Evolutionary conservation across 2,797 vertebrate species (phyloP).

Genomic region (Smutsia gigantea): DNA sequence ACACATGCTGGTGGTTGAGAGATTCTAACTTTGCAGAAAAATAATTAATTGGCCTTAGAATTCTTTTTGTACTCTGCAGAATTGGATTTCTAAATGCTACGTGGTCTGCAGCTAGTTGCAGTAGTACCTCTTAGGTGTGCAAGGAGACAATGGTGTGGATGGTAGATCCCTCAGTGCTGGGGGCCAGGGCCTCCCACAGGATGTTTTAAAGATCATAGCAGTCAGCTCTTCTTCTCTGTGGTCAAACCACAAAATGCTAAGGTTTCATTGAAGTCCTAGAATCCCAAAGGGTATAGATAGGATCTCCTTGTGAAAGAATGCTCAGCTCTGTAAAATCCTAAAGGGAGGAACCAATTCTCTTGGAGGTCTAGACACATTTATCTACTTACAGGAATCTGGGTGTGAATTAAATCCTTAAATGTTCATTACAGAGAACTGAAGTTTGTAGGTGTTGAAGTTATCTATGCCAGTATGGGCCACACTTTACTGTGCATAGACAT

Average conservation of each 20-base stretch:
- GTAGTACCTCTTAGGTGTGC: neutral
- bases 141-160: neutral
- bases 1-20: neutral
- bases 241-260: slow-evolving; percentile 66
- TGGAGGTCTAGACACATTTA: neutral
- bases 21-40: neutral
- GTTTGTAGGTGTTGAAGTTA: neutral
- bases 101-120: neutral
- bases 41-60: neutral
- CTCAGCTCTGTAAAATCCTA: slow-evolving; percentile 54
- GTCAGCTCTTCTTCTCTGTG: slow-evolving; percentile 37
- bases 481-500: neutral
- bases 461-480: neutral
- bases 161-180: neutral
- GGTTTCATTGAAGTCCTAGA: slow-evolving; percentile 43
- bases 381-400: neutral
- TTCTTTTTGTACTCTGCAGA: neutral
- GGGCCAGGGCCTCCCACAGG: neutral
- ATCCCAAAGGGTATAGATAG: neutral
- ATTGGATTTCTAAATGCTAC: slow-evolving; percentile 5
- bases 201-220: slow-evolving; percentile 19
- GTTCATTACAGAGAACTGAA: neutral
- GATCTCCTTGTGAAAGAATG: slow-evolving; percentile 45
- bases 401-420: neutral
- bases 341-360: neutral